These are phyloP conservation scores for Amyelois transitella DNA, from an alignment of 1,140 invertebrate species.

Conservation along the genomic window DNA sequence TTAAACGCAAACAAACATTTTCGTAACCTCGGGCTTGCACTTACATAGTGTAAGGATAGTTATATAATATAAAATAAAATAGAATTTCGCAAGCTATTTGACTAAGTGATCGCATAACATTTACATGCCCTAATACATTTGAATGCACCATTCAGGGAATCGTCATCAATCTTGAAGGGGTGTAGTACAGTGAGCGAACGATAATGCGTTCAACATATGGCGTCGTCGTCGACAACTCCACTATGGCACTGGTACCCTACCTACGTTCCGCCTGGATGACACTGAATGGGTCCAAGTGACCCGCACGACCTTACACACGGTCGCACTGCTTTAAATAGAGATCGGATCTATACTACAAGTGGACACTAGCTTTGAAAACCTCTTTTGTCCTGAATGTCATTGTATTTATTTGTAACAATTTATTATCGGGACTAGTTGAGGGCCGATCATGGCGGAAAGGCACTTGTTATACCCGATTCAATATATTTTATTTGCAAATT, in stretches of 20 bases:
- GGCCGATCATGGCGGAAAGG: neutral
- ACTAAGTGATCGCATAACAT: constrained; percentile 63
- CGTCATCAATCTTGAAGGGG: constrained; percentile 65
- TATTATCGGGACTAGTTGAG: neutral
- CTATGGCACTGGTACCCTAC: constrained; percentile 14
- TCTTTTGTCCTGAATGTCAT: constrained; percentile 15
- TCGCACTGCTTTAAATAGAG: constrained; percentile 25
- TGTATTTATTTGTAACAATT: constrained; percentile 5
- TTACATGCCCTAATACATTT: constrained; percentile 67
- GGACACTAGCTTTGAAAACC: constrained; percentile 32
- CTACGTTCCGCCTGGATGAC: constrained; percentile 40
- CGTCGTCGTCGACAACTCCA: constrained; percentile 37
- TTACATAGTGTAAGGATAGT: neutral
- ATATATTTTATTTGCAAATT: constrained; percentile 27
- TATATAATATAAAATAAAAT: neutral
- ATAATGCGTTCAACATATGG: constrained; percentile 70
- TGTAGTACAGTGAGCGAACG: constrained; percentile 15
- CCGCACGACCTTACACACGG: constrained; percentile 47
- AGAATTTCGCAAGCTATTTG: constrained; percentile 51
- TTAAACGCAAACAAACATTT: neutral
- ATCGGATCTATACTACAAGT: constrained; percentile 42
- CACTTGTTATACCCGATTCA: constrained; percentile 4
- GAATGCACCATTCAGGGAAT: constrained; percentile 46
- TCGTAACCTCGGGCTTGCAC: neutral
- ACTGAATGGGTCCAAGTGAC: constrained; percentile 41